These are phyloP conservation scores for Drosophila rhopaloa DNA, from an alignment of 1,140 invertebrate genomes.

Conservation along the genomic window DNA sequence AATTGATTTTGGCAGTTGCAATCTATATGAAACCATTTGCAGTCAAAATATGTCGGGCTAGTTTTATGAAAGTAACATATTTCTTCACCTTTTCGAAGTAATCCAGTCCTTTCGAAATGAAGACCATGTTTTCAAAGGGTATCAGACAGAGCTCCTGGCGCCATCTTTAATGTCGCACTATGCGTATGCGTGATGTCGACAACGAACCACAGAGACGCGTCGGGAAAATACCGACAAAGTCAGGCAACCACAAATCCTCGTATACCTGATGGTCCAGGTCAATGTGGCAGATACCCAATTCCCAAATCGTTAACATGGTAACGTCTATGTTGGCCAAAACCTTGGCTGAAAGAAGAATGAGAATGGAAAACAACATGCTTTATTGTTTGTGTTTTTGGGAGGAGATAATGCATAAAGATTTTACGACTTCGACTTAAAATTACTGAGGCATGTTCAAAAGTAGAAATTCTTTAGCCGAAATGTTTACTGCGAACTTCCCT, in stretches of 20 bases:
- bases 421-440: conserved; percentile 32
- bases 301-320: conserved; percentile 10
- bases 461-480: conserved; percentile 14
- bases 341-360: conserved; percentile 7
- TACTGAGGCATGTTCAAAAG: conserved; percentile 15
- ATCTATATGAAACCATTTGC: too few species aligned
- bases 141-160: background rate
- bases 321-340: conserved; percentile 8
- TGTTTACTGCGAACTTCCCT: background rate
- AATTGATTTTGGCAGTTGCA: too few species aligned
- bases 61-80: too few species aligned
- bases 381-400: conserved; percentile 25
- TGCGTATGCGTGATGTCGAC: conserved; percentile 31
- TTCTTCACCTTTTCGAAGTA: too few species aligned
- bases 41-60: too few species aligned
- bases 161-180: background rate
- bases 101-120: background rate
- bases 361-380: conserved; percentile 7
- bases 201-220: conserved; percentile 4
- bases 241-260: conserved; percentile 3
- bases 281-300: background rate
- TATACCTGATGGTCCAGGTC: conserved; percentile 13
- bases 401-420: conserved; percentile 35
- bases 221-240: background rate
- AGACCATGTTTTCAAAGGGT: conserved; percentile 6